Evolutionary conservation across 2,113 vertebrate genomes (phyloP).

Genomic region (Aleadryas rufinucha): DNA sequence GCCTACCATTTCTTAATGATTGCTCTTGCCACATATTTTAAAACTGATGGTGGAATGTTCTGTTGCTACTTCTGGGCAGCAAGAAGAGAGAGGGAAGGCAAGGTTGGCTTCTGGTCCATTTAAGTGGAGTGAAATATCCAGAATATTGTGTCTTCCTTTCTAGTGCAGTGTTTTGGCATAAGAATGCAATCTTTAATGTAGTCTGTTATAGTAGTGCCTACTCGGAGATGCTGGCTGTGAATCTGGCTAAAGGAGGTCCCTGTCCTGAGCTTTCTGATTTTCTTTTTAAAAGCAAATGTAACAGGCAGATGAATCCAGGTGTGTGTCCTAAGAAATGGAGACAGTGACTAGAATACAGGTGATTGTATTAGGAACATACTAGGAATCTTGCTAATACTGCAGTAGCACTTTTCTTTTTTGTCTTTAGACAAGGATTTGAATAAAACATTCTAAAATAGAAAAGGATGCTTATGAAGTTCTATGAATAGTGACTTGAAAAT

Average conservation of each 20-base stretch:
- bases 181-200: not conserved
- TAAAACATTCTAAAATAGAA: not conserved
- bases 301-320: not conserved
- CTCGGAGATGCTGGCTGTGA: not conserved
- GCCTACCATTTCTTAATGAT: not conserved
- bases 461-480: not conserved
- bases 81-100: not conserved
- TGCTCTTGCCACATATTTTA: not conserved
- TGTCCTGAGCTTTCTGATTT: not conserved
- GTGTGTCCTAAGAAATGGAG: not conserved
- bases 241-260: not conserved
- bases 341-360: not conserved
- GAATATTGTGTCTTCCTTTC: not conserved
- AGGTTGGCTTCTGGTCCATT: not conserved
- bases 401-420: not conserved
- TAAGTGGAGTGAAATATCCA: not conserved
- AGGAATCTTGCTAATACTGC: not conserved
- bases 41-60: not conserved
- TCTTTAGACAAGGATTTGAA: not conserved
- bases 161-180: not conserved
- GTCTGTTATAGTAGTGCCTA: not conserved
- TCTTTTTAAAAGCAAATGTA: not conserved
- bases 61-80: not conserved
- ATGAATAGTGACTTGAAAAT: conserved; percentile 3
- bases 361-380: not conserved